These are phyloP conservation scores for Dasypogon diadema DNA, from an alignment of 2,888 invertebrate genomes.

Conservation along the genomic window DNA sequence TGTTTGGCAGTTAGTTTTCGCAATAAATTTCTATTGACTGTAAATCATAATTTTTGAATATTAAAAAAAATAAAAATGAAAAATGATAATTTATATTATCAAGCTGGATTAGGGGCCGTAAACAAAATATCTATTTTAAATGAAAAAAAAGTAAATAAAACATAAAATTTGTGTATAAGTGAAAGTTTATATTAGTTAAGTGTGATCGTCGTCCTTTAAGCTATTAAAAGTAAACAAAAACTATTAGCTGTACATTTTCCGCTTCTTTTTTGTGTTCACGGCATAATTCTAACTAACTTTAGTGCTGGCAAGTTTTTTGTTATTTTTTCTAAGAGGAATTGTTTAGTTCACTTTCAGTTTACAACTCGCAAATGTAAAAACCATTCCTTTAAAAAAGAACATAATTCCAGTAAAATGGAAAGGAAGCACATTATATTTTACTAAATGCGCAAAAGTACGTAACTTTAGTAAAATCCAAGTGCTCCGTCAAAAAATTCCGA, in stretches of 20 bases:
- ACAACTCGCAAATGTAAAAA: constrained; percentile 12
- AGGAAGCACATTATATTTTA: neutral
- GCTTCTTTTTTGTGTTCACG: constrained; percentile 42
- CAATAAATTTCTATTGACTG: neutral
- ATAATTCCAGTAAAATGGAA: neutral
- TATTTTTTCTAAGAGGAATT: constrained; percentile 14
- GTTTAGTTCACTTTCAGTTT: neutral
- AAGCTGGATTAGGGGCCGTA: constrained; percentile 57
- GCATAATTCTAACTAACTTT: constrained; percentile 13
- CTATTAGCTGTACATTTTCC: constrained; percentile 48
- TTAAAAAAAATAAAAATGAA: constrained; percentile 13
- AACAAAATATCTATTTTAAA: constrained; percentile 38
- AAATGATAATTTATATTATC: constrained; percentile 35
- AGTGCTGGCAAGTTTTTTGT: constrained; percentile 35
- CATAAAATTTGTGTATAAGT: constrained; percentile 6
- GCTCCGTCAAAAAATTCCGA: neutral
- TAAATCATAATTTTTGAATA: constrained; percentile 21
- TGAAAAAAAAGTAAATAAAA: constrained; percentile 43
- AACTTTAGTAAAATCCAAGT: neutral
- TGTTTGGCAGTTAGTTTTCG: constrained; percentile 15
- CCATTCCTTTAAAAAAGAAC: constrained; percentile 49
- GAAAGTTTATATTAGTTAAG: constrained; percentile 46
- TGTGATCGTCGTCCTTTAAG: constrained; percentile 48
- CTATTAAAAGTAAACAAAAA: constrained; percentile 34
- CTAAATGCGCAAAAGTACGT: neutral